These are phyloP conservation scores for Temnothorax longispinosus DNA, from an alignment of 1,140 invertebrate species.

Conservation along the genomic window DNA sequence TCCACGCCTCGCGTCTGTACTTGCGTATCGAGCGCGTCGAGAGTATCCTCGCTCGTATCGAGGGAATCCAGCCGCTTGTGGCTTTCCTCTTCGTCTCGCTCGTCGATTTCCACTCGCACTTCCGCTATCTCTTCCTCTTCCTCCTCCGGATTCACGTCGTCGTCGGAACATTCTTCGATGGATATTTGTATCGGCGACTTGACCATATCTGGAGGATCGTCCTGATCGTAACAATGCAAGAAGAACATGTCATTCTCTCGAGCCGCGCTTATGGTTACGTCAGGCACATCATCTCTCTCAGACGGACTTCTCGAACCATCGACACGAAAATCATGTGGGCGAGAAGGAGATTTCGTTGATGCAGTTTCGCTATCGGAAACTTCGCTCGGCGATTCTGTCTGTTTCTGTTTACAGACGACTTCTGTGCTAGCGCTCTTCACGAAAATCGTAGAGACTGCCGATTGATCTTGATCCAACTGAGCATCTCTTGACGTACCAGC, in stretches of 20 bases:
- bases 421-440: constrained; percentile 29
- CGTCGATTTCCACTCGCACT: constrained; percentile 77
- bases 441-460: constrained; percentile 9
- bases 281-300: constrained; percentile 81
- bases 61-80: constrained; percentile 77
- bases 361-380: constrained; percentile 28
- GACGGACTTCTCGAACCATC: constrained; percentile 62
- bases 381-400: constrained; percentile 58
- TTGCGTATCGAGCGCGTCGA: constrained; percentile 83
- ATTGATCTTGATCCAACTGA: background rate
- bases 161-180: constrained; percentile 85
- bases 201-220: constrained; percentile 82
- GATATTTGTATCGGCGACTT: constrained; percentile 85
- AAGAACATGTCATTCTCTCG: constrained; percentile 52
- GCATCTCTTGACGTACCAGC: background rate
- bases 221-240: constrained; percentile 73
- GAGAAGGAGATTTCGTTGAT: background rate
- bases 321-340: background rate
- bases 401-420: constrained; percentile 31
- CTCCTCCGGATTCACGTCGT: constrained; percentile 78
- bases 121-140: constrained; percentile 81
- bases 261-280: constrained; percentile 67
- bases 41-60: constrained; percentile 84
- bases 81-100: constrained; percentile 82
- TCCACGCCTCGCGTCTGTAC: constrained; percentile 81